Base-by-base conservation (phyloP, 2,113 vertebrate species). In the Cavia aperea region DNA sequence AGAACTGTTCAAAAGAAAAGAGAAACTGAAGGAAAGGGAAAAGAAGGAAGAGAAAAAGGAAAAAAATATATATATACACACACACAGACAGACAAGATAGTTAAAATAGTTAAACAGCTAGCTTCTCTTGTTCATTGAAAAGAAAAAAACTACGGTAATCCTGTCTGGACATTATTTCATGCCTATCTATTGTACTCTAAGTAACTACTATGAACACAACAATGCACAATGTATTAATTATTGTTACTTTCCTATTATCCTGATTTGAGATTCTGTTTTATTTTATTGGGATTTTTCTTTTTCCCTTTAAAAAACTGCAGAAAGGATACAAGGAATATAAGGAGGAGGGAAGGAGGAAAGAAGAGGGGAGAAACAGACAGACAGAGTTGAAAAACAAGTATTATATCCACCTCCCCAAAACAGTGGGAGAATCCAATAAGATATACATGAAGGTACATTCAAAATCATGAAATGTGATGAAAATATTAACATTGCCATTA, bases 261-360 rank as follows among this genome's bases (percentile, higher is more conserved):
- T 70, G 16, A 70, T 39, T 70, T 70, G 68, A 70, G 39, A 70
- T 16, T 68, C 8, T 70, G 19, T 21, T 70, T 70, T 15, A 39
- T n/a, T 70, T 39, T 70, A 70, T 70, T 70, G n/a, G 3, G 21
- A 21, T 39, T 70, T 56, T 70, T 70, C 33, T 5, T 9, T 16
- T 36, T 70, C 68, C n/a, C 18, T 70, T 70, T n/a, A 70, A 70
- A 29, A 68, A 19, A 1, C 15, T 3, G 6, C 56, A 36, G 4
- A 31, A 36, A 65, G 58, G 14, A 39, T 43, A 1, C 49, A 43
- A 65, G 9, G 49, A 86, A 21, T 7, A 54, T 54, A 54, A 31
- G 62, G 31, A 31, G 7, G 2, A 66, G 6, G 11, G 4, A 65
- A 3, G 11, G 4, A 65, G 12, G 7, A 0, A 29, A 29, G 31